phyloP scores from a whole-genome alignment of 2,888 invertebrate species.

The Stenurella melanura region DNA sequence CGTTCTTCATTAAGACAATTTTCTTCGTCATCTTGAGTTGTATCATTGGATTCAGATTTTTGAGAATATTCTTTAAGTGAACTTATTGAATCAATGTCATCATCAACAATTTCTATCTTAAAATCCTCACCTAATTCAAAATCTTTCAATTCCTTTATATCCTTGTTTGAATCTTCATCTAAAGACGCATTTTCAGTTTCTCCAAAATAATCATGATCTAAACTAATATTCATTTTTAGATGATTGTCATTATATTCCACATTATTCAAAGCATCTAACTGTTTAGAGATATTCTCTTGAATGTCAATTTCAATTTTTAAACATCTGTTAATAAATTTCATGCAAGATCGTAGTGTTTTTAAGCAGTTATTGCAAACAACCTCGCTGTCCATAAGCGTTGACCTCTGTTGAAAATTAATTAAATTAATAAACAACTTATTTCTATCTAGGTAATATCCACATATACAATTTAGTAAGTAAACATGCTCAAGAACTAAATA shows the following conservation, averaged over 20 bases:
- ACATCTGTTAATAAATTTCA: slow-evolving; percentile 28
- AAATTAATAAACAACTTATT: neutral
- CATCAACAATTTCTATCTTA: neutral
- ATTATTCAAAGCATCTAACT: neutral
- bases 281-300: neutral
- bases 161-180: neutral
- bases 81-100: neutral
- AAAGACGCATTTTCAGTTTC: neutral
- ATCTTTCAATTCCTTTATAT: neutral
- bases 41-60: neutral
- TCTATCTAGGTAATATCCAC: neutral
- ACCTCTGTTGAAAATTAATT: slow-evolving; percentile 5
- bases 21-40: neutral
- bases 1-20: neutral
- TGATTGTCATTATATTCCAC: neutral
- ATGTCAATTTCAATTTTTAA: slow-evolving; percentile 11
- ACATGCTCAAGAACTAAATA: no score
- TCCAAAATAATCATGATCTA: neutral
- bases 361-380: slow-evolving; percentile 19
- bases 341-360: neutral
- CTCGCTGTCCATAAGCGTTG: slow-evolving; percentile 12
- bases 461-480: no score
- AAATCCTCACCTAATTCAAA: neutral
- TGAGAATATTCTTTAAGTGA: neutral
- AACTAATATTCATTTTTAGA: neutral